These are phyloP conservation scores for Torymus texanus DNA, from an alignment of 2,888 invertebrate genomes.

Conservation along the genomic window DNA sequence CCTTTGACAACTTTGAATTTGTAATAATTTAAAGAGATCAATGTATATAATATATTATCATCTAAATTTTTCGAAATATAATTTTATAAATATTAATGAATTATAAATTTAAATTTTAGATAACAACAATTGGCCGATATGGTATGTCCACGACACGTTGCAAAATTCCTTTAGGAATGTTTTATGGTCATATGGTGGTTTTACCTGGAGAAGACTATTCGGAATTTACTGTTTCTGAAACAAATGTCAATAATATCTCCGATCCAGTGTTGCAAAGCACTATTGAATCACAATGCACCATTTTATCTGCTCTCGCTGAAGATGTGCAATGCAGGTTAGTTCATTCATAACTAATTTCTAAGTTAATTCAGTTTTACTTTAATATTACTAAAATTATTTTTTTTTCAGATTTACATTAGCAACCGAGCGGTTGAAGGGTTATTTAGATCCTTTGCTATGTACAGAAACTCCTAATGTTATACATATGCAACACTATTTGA, in stretches of 20 bases:
- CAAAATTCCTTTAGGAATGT: constrained; percentile 93
- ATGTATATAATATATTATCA: not conserved
- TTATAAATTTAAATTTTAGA: constrained; percentile 76
- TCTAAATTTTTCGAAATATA: not conserved
- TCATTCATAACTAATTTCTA: not conserved
- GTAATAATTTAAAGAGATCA: constrained; percentile 2
- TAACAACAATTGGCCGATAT: constrained; percentile 93
- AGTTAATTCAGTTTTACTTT: not conserved
- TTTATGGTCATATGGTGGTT: constrained; percentile 92
- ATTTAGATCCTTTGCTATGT: constrained; percentile 86
- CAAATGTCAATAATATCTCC: constrained; percentile 66
- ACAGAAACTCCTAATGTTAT: constrained; percentile 88
- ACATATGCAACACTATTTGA: constrained; percentile 89
- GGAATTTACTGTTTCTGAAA: constrained; percentile 68
- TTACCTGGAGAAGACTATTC: constrained; percentile 78
- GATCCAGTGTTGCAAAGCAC: constrained; percentile 69
- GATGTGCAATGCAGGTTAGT: constrained; percentile 85
- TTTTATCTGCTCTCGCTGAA: constrained; percentile 84
- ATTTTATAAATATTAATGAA: not conserved
- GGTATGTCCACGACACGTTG: constrained; percentile 94
- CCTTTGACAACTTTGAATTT: constrained; percentile 3
- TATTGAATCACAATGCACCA: constrained; percentile 79
- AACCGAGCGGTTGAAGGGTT: constrained; percentile 87
- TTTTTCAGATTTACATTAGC: constrained; percentile 81
- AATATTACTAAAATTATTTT: constrained; percentile 14